Evolutionary conservation across 2,888 invertebrate genomes (phyloP).

Genomic region (Abrostola tripartita): DNA sequence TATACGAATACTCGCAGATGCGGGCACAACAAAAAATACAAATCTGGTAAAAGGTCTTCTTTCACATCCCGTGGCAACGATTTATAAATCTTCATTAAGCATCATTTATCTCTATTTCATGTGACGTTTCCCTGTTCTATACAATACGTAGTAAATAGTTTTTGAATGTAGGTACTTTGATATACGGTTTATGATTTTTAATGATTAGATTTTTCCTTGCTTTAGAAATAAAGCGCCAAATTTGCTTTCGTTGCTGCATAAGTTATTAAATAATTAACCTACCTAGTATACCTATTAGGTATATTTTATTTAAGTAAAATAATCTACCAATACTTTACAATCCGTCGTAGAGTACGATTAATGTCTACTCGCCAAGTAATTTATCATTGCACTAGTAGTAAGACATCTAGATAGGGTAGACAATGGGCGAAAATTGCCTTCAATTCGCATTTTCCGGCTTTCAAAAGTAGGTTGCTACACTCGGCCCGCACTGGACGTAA

Average conservation of each 20-base stretch:
- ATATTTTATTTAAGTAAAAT: slow-evolving; percentile 10
- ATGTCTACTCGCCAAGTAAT: slow-evolving; percentile 36
- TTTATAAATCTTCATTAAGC: slow-evolving; percentile 52
- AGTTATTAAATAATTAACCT: slow-evolving; percentile 34
- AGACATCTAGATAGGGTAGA: slow-evolving; percentile 71
- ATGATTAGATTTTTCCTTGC: neutral
- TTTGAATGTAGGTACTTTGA: slow-evolving; percentile 9
- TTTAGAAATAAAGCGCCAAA: neutral
- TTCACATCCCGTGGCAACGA: slow-evolving; percentile 30
- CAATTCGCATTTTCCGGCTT: slow-evolving; percentile 87
- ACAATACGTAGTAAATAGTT: slow-evolving; percentile 3
- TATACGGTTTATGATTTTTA: slow-evolving; percentile 21
- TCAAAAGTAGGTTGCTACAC: slow-evolving; percentile 84
- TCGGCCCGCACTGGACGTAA: slow-evolving; percentile 78
- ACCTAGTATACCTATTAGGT: slow-evolving; percentile 13
- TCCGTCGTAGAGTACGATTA: slow-evolving; percentile 15
- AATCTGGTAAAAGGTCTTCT: slow-evolving; percentile 42
- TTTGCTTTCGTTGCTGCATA: slow-evolving; percentile 23
- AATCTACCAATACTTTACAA: slow-evolving; percentile 19
- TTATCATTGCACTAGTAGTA: slow-evolving; percentile 51
- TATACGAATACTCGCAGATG: slow-evolving; percentile 71
- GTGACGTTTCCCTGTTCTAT: slow-evolving; percentile 10
- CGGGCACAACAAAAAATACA: slow-evolving; percentile 68
- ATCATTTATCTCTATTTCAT: slow-evolving; percentile 31
- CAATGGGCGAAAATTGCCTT: slow-evolving; percentile 83